A percentile compares a stretch with the other conserved stretches of the same genome.
Conservation (phyloP, 2,797 vertebrate species). For the Sebastes itinus region DNA sequence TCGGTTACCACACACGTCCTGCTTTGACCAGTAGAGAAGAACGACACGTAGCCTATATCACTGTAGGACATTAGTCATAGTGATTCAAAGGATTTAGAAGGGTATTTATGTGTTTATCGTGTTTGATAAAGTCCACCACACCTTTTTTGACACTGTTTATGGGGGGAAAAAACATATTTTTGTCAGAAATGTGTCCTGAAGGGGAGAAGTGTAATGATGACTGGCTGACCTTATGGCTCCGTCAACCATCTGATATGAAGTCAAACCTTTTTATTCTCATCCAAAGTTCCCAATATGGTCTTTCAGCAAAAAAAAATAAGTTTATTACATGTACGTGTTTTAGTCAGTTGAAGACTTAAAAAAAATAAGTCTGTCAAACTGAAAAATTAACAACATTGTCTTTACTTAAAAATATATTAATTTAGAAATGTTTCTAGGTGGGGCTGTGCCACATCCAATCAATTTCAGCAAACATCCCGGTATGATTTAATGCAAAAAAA, state of each 20-base stretch:
- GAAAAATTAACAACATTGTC: no score
- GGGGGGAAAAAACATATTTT: not conserved
- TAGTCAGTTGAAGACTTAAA: no score
- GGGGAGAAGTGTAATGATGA: not conserved
- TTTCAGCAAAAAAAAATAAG: no score
- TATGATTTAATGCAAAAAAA: no score
- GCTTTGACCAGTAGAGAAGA: conserved; percentile 22
- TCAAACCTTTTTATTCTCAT: not conserved
- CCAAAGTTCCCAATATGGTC: not conserved
- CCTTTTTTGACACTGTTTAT: not conserved
- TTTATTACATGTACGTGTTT: no score
- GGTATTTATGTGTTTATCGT: not conserved
- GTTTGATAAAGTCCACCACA: not conserved
- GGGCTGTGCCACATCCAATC: no score
- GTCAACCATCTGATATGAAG: not conserved
- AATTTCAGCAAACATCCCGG: no score
- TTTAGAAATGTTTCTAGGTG: no score
- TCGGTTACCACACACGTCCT: conserved; percentile 3
- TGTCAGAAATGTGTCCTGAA: not conserved
- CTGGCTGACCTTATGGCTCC: not conserved
- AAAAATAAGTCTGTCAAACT: no score
- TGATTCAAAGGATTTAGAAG: not conserved
- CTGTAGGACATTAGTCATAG: conserved; percentile 7
- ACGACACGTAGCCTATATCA: conserved; percentile 1
- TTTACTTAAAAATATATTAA: no score